Base-by-base conservation (phyloP, 2,113 vertebrate genomes). In the Myotis yumanensis region DNA sequence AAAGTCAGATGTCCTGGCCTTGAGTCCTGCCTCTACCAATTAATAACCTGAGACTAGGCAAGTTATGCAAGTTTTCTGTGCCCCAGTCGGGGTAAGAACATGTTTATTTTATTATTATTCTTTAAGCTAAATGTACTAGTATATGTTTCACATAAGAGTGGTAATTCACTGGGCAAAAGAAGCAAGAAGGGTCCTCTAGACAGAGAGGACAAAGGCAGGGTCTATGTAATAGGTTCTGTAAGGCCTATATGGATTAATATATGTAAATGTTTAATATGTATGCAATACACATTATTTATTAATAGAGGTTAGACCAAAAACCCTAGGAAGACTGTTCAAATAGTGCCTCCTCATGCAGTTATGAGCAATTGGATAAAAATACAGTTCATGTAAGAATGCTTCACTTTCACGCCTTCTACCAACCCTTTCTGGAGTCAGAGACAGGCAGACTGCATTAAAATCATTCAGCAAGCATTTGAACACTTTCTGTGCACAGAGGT, bases 71-170 rank as follows among this genome's bases (percentile, higher is more conserved):
- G 57, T 62, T 89, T 11, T 82, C 5, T n/a, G 51, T 76, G 35
- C 30, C 37, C 87, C 68, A 10, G 15, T 72, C 22, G 3, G 4
- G 14, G 14, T 52, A 77, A 89, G 7, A n/a, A 68, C 2, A 30
- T 69, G n/a, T 30, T 94, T 77, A 80, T 81, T 51, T 80, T 80
- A 25, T 35, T 89, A 62, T 37, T 75, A 59, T 54, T 77, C 18
- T 89, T 88, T 96, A 92, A 95, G 66, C 5, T 86, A 83, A 86
- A 83, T 57, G 40, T 25, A 46, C 46, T 46, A 46, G 46, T 46
- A 6, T 66, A 43, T 76, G 46, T 86, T 86, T 81, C 91, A 62
- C 35, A 7, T 71, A 95, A 57, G 52, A 94, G 66, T 89, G 35
- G 16, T 52, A 77, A 17, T 83, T 72, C 35, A n/a, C 11, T 51